phyloP scores from a whole-genome alignment of 2,888 invertebrate genomes.

The Plusia festucae region DNA sequence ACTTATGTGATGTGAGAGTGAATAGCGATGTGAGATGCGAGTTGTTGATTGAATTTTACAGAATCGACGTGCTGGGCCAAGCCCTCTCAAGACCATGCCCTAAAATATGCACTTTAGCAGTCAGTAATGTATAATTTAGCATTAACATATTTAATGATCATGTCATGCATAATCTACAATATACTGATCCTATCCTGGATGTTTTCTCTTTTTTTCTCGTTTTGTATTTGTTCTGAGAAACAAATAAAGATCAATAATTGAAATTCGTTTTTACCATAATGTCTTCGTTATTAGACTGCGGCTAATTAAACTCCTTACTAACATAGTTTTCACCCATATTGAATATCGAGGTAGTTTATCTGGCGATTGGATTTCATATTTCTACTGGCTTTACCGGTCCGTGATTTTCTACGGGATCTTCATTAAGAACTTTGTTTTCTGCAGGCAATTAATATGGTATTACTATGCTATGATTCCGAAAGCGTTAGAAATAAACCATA shows the following conservation, averaged over 20 bases:
- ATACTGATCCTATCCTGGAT: too few species aligned
- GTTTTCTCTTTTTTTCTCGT: too few species aligned
- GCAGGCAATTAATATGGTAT: not conserved
- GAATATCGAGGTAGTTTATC: not conserved
- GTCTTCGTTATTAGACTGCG: not conserved
- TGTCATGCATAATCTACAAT: too few species aligned
- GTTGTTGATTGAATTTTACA: too few species aligned
- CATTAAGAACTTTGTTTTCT: conserved; percentile 4
- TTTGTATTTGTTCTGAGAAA: not conserved
- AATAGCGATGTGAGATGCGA: too few species aligned
- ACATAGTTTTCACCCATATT: not conserved
- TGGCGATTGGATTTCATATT: conserved; percentile 4
- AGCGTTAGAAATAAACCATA: not conserved
- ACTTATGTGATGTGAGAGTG: too few species aligned
- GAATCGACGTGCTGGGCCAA: too few species aligned
- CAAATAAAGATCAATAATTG: not conserved
- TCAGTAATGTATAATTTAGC: too few species aligned
- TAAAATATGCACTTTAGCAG: too few species aligned
- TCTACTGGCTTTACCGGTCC: not conserved
- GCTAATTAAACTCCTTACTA: not conserved
- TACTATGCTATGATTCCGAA: not conserved
- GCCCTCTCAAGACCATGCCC: too few species aligned
- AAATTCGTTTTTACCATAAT: not conserved
- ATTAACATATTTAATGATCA: too few species aligned
- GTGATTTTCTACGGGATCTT: not conserved